Conservation (phyloP, 2,888 invertebrate genomes). For the Drosophila limbata region DNA sequence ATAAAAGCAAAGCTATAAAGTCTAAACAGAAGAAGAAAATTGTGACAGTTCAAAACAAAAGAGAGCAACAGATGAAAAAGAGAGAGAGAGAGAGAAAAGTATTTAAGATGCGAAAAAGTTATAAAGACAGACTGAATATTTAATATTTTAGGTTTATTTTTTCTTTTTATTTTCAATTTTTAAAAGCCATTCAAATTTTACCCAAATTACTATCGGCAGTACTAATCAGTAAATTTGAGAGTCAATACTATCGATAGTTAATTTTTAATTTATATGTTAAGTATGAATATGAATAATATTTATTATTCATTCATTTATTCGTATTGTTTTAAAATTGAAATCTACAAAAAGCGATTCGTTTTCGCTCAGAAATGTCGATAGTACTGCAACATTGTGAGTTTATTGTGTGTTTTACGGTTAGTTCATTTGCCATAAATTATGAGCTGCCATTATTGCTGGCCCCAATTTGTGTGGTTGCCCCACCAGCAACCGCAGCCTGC, state of each 20-base stretch:
- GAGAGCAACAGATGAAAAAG: neutral
- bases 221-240: neutral
- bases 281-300: too few relatives aligned
- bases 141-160: too few relatives aligned
- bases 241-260: neutral
- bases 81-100: too few relatives aligned
- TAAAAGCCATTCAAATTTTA: too few relatives aligned
- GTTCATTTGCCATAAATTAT: constrained; percentile 12
- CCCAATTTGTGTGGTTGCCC: constrained; percentile 6
- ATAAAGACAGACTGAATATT: neutral
- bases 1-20: constrained; percentile 15
- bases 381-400: neutral
- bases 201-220: neutral
- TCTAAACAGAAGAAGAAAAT: neutral
- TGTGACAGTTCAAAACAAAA: neutral
- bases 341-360: neutral
- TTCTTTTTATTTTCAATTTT: too few relatives aligned
- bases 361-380: neutral
- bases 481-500: neutral
- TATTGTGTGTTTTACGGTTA: constrained; percentile 1
- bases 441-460: neutral
- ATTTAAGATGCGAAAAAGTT: neutral
- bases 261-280: neutral
- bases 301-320: neutral
- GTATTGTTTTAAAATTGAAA: neutral